A percentile compares a stretch with the other conserved stretches of the same genome.
Evolutionary conservation across 2,888 invertebrate species (phyloP).

Genomic region (Drosophila mulleri): DNA sequence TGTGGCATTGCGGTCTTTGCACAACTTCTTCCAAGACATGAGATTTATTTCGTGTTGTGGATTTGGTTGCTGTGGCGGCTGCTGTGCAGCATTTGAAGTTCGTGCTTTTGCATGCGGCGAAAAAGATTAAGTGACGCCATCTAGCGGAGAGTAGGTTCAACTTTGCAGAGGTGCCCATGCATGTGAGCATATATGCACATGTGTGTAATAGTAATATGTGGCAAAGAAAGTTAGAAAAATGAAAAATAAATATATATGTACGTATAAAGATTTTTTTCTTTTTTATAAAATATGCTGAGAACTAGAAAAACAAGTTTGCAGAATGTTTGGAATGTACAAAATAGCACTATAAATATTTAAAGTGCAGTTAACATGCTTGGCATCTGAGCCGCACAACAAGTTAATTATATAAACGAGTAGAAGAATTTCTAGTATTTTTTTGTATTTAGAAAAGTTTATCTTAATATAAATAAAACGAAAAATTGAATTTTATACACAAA

Average conservation of each 20-base stretch:
- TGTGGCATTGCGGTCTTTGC: constrained; percentile 39
- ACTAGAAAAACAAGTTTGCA: background rate
- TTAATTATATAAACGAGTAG: too few species aligned
- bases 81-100: constrained; percentile 33
- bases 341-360: background rate
- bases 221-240: background rate
- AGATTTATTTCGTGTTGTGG: constrained; percentile 70
- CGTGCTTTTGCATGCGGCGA: constrained; percentile 47
- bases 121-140: constrained; percentile 54
- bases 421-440: too few species aligned
- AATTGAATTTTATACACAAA: too few species aligned
- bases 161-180: background rate
- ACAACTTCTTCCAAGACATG: constrained; percentile 51
- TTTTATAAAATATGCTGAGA: background rate
- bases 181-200: background rate
- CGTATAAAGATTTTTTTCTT: background rate
- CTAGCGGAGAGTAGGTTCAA: constrained; percentile 16
- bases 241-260: background rate
- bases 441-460: too few species aligned
- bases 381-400: too few species aligned
- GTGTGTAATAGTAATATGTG: background rate
- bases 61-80: constrained; percentile 43
- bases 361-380: too few species aligned
- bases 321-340: background rate
- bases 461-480: too few species aligned